Conservation (phyloP, 1,140 invertebrate genomes). For the Eciton burchellii region DNA sequence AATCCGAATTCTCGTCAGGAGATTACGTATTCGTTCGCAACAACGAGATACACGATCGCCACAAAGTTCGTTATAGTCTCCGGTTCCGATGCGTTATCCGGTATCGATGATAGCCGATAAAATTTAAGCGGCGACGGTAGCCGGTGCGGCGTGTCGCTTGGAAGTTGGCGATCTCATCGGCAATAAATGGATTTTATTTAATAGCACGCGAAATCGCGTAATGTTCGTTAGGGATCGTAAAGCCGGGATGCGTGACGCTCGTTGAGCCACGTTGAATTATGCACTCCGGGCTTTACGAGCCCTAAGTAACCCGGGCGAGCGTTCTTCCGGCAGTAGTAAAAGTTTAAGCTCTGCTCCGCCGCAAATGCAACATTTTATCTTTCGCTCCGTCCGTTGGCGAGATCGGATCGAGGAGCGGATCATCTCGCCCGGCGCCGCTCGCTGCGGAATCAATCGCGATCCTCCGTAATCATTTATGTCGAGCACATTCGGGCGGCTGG, state of each 20-base stretch:
- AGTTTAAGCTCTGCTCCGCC: conserved; percentile 26
- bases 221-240: conserved; percentile 67
- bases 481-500: conserved; percentile 35
- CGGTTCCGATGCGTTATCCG: too few species aligned
- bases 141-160: not conserved
- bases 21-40: not conserved
- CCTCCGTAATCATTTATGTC: conserved; percentile 57
- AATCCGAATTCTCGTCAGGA: not conserved
- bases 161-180: conserved; percentile 23
- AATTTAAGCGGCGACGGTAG: conserved; percentile 24
- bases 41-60: not conserved
- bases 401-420: conserved; percentile 13
- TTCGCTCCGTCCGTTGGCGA: conserved; percentile 3
- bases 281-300: conserved; percentile 60
- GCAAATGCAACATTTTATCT: conserved; percentile 43
- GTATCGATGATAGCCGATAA: conserved; percentile 44
- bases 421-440: not conserved
- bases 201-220: conserved; percentile 54
- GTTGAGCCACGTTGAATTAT: conserved; percentile 60
- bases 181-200: conserved; percentile 66
- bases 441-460: conserved; percentile 50
- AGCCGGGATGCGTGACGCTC: conserved; percentile 55
- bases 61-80: conserved; percentile 30
- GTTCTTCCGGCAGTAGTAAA: conserved; percentile 40
- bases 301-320: conserved; percentile 48